Evolutionary conservation across 2,888 invertebrate genomes (phyloP).

Genomic region (Meliscaeva auricollis): DNA sequence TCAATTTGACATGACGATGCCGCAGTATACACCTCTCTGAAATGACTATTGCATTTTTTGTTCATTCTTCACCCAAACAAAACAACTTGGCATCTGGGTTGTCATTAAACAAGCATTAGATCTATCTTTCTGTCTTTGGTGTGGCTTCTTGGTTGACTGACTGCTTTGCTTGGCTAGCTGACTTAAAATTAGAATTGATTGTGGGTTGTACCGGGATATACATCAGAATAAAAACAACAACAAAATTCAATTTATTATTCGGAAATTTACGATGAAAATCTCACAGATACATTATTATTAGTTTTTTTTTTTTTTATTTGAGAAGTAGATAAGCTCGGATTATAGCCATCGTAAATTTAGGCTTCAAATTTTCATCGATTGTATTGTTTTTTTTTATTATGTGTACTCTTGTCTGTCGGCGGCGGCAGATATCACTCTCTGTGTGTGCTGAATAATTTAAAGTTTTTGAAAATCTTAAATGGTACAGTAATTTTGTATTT

Average conservation of each 20-base stretch:
- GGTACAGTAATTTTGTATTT: constrained; percentile 49
- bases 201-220: constrained; percentile 36
- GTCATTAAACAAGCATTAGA: constrained; percentile 38
- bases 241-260: constrained; percentile 23
- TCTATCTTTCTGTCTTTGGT: constrained; percentile 31
- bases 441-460: constrained; percentile 14
- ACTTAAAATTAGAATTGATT: constrained; percentile 64
- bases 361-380: constrained; percentile 62
- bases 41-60: constrained; percentile 16
- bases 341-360: constrained; percentile 66
- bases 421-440: background rate
- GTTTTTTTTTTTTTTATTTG: constrained; percentile 19
- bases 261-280: constrained; percentile 22
- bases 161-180: constrained; percentile 25
- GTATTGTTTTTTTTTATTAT: constrained; percentile 30
- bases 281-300: constrained; percentile 9
- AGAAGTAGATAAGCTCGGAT: constrained; percentile 55
- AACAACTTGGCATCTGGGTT: background rate
- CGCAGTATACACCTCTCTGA: background rate
- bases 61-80: constrained; percentile 8
- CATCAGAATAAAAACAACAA: constrained; percentile 3
- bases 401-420: background rate
- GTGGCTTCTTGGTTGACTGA: constrained; percentile 36
- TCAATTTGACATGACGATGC: constrained; percentile 64
- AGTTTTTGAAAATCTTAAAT: background rate